phyloP scores from a whole-genome alignment of 2,113 vertebrate species.

The Natator depressus region DNA sequence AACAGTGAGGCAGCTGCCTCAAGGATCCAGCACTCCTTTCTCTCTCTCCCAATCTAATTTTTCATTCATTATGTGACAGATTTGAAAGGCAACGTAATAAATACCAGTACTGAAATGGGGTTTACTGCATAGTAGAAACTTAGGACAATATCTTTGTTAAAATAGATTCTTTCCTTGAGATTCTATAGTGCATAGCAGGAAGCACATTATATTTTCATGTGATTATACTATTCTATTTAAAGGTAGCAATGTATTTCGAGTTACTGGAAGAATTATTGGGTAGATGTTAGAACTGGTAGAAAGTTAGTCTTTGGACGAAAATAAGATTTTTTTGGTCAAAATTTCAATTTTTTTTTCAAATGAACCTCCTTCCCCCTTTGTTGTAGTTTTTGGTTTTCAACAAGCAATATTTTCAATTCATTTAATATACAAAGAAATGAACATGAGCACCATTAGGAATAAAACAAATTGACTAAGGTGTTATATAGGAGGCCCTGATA shows the following conservation, averaged over 20 bases:
- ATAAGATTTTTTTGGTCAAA: background rate
- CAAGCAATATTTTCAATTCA: background rate
- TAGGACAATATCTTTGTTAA: background rate
- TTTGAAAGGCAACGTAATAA: background rate
- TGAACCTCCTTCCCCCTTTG: rapidly evolving
- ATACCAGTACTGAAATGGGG: background rate
- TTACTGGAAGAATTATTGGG: background rate
- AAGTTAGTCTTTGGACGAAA: background rate
- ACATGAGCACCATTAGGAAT: background rate
- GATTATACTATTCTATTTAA: background rate
- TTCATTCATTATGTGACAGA: background rate
- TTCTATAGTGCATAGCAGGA: background rate
- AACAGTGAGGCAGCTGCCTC: no score
- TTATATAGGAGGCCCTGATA: background rate
- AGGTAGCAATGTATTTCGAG: background rate
- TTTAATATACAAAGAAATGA: background rate
- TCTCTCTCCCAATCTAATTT: no score
- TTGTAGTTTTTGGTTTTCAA: background rate
- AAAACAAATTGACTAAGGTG: background rate
- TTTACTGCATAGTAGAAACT: background rate
- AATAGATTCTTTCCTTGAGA: background rate
- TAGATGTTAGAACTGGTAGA: background rate
- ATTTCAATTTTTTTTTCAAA: background rate
- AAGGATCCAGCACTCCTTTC: no score
- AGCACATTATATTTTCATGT: background rate